A percentile compares a stretch with the other conserved stretches of the same genome.
These are phyloP conservation scores for Morpho achilles DNA, from an alignment of 2,888 invertebrate species.

Conservation along the genomic window DNA sequence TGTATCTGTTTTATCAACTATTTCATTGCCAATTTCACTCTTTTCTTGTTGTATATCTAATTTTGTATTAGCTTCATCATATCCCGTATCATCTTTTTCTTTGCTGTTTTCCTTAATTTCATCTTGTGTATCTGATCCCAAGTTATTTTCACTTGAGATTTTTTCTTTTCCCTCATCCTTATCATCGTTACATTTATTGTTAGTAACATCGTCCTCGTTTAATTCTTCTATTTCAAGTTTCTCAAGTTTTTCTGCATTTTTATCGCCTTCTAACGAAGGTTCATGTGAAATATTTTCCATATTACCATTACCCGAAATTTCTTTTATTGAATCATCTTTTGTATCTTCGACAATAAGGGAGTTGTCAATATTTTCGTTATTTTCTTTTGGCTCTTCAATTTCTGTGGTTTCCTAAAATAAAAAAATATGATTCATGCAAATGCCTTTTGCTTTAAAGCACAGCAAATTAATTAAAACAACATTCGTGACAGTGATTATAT, in stretches of 20 bases:
- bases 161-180: not conserved
- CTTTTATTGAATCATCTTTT: not conserved
- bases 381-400: constrained; percentile 1
- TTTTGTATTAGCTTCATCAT: constrained; percentile 28
- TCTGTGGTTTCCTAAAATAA: constrained; percentile 23
- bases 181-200: too few relatives aligned
- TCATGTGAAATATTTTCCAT: constrained; percentile 10
- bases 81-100: constrained; percentile 19
- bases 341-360: not conserved
- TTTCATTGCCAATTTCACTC: constrained; percentile 19
- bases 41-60: constrained; percentile 14
- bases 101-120: constrained; percentile 25
- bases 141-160: constrained; percentile 27
- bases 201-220: too few relatives aligned
- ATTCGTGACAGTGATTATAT: constrained; percentile 47
- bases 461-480: constrained; percentile 59
- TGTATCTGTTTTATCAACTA: constrained; percentile 29
- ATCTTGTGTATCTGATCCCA: constrained; percentile 18
- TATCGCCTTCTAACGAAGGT: not conserved
- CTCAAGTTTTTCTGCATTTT: not conserved
- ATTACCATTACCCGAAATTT: constrained; percentile 7
- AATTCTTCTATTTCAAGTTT: not conserved
- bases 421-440: constrained; percentile 69
- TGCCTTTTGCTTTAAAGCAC: constrained; percentile 58
- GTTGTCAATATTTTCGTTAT: constrained; percentile 4